Conservation (phyloP, 2,797 vertebrate genomes). For the Myotis pilosus region DNA sequence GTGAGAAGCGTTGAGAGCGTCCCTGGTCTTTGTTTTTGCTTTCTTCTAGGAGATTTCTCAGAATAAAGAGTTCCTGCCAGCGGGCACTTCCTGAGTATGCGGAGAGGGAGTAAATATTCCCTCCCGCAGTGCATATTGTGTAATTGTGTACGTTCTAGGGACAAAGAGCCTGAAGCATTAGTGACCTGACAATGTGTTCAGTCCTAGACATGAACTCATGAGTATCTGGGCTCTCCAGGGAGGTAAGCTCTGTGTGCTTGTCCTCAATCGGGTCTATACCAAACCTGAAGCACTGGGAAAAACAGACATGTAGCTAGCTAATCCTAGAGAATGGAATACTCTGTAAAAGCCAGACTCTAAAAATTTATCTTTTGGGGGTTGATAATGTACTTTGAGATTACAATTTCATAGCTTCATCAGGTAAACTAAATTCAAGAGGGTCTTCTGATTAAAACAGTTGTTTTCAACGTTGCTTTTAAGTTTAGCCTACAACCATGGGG, state of each 20-base stretch:
- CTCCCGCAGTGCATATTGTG: background rate
- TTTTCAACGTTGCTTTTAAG: background rate
- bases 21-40: background rate
- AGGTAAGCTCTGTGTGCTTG: background rate
- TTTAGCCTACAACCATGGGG: background rate
- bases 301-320: background rate
- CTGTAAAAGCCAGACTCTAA: background rate
- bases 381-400: background rate
- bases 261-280: background rate
- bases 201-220: background rate
- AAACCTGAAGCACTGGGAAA: background rate
- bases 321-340: background rate
- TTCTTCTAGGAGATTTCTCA: constrained; percentile 5
- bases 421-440: background rate
- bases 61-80: background rate
- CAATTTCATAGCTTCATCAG: background rate
- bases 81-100: background rate
- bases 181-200: background rate
- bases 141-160: background rate
- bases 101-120: background rate
- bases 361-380: background rate
- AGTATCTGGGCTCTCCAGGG: background rate
- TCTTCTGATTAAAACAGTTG: background rate
- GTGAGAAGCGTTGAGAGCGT: background rate
- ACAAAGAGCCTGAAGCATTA: background rate